Evolutionary conservation across 2,113 vertebrate species (phyloP).

Genomic region (Mandrillus leucophaeus): DNA sequence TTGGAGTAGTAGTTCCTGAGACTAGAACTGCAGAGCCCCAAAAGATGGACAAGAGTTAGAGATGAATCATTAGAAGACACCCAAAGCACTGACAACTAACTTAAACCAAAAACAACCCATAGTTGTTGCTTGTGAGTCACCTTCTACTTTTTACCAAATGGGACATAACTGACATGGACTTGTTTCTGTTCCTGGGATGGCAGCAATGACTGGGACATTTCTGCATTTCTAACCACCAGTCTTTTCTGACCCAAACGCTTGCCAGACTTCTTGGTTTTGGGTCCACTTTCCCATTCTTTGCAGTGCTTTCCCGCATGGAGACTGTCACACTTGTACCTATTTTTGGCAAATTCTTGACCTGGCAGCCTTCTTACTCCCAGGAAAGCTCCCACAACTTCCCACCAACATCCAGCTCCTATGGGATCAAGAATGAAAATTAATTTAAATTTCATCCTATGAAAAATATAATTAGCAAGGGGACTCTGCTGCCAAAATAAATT

Average conservation of each 20-base stretch:
- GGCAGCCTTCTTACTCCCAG: background rate
- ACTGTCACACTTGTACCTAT: background rate
- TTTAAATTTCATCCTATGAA: constrained; percentile 59
- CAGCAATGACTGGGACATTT: background rate
- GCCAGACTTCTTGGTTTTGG: background rate
- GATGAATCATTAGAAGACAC: background rate
- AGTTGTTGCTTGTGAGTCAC: background rate
- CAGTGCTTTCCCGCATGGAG: background rate
- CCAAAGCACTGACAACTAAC: background rate
- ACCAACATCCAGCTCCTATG: background rate
- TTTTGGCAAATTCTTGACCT: constrained; percentile 3
- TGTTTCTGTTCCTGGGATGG: background rate
- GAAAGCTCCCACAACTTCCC: background rate
- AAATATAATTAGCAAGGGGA: constrained; percentile 69
- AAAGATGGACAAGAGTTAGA: background rate
- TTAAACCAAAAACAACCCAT: background rate
- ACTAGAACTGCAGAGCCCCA: background rate
- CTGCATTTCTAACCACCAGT: background rate
- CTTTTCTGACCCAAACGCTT: background rate
- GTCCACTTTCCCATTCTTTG: background rate
- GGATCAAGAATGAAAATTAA: constrained; percentile 59
- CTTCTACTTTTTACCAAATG: background rate
- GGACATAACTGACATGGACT: background rate
- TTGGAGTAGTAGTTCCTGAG: background rate
- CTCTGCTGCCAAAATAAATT: constrained; percentile 65